phyloP scores from a whole-genome alignment of 1,140 invertebrate genomes.

The Oncopeltus fasciatus region DNA sequence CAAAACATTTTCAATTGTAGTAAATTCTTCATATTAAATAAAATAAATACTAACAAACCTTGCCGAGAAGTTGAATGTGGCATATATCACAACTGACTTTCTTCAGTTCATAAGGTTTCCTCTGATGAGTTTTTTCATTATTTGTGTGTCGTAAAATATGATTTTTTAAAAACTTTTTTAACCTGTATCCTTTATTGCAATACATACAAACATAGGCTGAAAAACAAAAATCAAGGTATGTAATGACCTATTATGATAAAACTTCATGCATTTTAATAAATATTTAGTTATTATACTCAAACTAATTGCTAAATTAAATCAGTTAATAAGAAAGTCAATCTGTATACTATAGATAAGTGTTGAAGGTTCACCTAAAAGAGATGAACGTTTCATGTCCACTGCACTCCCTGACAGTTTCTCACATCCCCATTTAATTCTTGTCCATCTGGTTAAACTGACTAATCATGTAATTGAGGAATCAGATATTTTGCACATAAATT shows the following conservation, averaged over 20 bases:
- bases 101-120: neutral
- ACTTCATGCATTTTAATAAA: neutral
- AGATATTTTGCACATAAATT: no score
- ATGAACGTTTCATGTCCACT: no score
- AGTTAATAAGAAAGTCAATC: neutral
- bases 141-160: neutral
- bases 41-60: no score
- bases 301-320: neutral
- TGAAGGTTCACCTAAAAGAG: no score
- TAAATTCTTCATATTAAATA: no score
- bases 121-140: no score
- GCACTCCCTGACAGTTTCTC: no score
- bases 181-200: neutral
- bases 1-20: no score
- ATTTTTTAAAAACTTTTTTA: neutral
- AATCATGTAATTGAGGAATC: no score
- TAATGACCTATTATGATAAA: neutral
- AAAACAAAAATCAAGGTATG: neutral
- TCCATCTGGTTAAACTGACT: no score
- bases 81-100: neutral
- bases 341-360: no score
- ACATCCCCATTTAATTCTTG: no score
- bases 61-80: neutral
- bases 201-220: constrained; percentile 2
- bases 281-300: neutral